A percentile compares a stretch with the other conserved stretches of the same genome.
phyloP scores from a whole-genome alignment of 1,140 invertebrate genomes.

The Drosophila miranda region DNA sequence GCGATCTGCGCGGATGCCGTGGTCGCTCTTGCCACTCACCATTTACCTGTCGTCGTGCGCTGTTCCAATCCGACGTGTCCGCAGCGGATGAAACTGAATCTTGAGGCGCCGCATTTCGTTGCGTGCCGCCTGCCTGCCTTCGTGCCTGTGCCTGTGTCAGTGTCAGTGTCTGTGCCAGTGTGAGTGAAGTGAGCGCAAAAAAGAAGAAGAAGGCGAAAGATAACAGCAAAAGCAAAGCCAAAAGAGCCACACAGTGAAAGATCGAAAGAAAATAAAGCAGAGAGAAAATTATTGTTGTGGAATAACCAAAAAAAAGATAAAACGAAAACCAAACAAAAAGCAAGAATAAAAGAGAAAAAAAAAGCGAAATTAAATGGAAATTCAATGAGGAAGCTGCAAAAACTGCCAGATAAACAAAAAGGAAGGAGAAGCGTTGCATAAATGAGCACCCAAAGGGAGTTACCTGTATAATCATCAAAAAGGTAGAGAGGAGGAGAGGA shows the following conservation, averaged over 20 bases:
- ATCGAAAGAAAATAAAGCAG: slow-evolving; percentile 75
- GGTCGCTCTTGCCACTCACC: slow-evolving; percentile 37
- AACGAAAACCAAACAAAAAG: slow-evolving; percentile 55
- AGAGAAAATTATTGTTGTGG: slow-evolving; percentile 65
- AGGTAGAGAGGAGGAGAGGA: slow-evolving; percentile 25
- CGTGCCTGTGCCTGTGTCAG: slow-evolving; percentile 24
- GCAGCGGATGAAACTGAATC: slow-evolving; percentile 63
- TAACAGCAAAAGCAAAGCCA: slow-evolving; percentile 56
- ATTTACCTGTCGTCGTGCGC: slow-evolving; percentile 72
- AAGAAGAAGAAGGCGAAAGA: slow-evolving; percentile 26
- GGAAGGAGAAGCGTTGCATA: slow-evolving; percentile 51
- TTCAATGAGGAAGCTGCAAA: slow-evolving; percentile 67
- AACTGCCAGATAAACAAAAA: slow-evolving; percentile 65
- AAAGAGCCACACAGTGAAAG: slow-evolving; percentile 73
- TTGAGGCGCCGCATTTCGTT: slow-evolving; percentile 70
- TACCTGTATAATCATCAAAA: slow-evolving; percentile 58
- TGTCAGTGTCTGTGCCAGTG: slow-evolving; percentile 24
- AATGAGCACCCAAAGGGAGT: slow-evolving; percentile 66
- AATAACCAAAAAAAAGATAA: slow-evolving; percentile 53
- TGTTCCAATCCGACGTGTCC: slow-evolving; percentile 34
- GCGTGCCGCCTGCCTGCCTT: slow-evolving; percentile 51
- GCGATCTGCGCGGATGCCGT: slow-evolving; percentile 6
- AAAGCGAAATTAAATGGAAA: slow-evolving; percentile 49
- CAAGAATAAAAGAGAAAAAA: slow-evolving; percentile 20
- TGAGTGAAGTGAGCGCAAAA: slow-evolving; percentile 55